These are phyloP conservation scores for Ailurus styani DNA, from an alignment of 2,113 vertebrate species.

Conservation along the genomic window DNA sequence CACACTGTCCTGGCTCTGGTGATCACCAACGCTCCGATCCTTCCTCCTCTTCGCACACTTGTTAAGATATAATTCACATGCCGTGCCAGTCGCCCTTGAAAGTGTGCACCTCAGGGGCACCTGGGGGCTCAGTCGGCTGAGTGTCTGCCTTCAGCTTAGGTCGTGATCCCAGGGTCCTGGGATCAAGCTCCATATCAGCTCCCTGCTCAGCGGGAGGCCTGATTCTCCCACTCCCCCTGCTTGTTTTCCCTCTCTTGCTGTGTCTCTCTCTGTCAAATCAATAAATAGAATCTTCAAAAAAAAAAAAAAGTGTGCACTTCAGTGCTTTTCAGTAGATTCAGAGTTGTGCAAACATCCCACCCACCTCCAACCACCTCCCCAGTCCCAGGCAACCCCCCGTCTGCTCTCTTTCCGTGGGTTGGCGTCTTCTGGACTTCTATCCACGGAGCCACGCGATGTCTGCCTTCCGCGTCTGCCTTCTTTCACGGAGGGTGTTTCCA, in stretches of 20 bases:
- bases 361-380: not conserved
- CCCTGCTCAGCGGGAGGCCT: no score
- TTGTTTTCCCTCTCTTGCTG: no score
- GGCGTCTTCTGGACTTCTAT: not conserved
- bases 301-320: not conserved
- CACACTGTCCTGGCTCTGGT: fast-evolving
- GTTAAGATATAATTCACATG: not conserved
- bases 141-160: no score
- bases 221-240: no score
- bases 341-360: not conserved
- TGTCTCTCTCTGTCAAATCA: no score
- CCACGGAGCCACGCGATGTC: fast-evolving
- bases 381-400: fast-evolving
- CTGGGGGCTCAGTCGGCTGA: no score
- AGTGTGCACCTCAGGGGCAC: not conserved
- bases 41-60: not conserved
- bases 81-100: no score
- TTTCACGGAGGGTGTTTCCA: not conserved
- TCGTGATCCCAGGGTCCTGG: no score
- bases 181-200: no score
- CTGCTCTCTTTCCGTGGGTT: not conserved
- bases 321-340: not conserved
- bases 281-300: no score
- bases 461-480: not conserved
- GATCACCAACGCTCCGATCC: not conserved